A percentile compares a stretch with the other conserved stretches of the same genome.
Conservation (phyloP, 2,113 vertebrate species). For the Lophura nycthemera region DNA sequence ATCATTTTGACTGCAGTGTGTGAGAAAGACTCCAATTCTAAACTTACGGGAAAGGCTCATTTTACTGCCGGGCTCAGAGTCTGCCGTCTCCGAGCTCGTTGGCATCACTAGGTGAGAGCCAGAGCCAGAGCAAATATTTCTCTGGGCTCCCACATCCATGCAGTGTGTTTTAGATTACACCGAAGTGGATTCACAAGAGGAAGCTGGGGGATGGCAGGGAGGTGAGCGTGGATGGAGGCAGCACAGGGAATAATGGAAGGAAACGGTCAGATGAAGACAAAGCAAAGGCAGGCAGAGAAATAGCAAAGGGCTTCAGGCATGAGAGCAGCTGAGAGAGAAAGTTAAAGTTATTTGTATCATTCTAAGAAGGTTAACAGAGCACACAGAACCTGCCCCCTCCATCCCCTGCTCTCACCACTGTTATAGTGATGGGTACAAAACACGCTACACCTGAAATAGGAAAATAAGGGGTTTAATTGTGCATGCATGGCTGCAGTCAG, state of each 20-base stretch:
- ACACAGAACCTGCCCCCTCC: neutral
- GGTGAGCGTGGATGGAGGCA: constrained; percentile 19
- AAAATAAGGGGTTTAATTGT: neutral
- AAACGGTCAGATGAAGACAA: neutral
- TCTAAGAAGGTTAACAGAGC: neutral
- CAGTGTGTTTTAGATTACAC: constrained; percentile 59
- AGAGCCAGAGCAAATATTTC: constrained; percentile 63
- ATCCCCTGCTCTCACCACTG: neutral
- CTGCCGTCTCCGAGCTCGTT: constrained; percentile 43
- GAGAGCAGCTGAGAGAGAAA: neutral
- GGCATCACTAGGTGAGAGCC: neutral
- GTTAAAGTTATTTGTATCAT: neutral
- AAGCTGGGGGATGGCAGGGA: constrained; percentile 43
- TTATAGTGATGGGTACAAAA: neutral
- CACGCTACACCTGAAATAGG: neutral
- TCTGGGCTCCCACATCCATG: constrained; percentile 23
- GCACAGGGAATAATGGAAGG: neutral
- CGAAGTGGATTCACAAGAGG: constrained; percentile 57
- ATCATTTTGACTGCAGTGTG: constrained; percentile 11
- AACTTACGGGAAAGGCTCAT: constrained; percentile 52
- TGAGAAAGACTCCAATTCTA: constrained; percentile 27
- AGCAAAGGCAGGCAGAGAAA: neutral
- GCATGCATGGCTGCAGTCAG: neutral
- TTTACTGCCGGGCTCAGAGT: constrained; percentile 51
- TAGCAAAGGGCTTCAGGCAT: neutral